Evolutionary conservation across 1,140 invertebrate genomes (phyloP).

Genomic region (Heliconius nattereri): DNA sequence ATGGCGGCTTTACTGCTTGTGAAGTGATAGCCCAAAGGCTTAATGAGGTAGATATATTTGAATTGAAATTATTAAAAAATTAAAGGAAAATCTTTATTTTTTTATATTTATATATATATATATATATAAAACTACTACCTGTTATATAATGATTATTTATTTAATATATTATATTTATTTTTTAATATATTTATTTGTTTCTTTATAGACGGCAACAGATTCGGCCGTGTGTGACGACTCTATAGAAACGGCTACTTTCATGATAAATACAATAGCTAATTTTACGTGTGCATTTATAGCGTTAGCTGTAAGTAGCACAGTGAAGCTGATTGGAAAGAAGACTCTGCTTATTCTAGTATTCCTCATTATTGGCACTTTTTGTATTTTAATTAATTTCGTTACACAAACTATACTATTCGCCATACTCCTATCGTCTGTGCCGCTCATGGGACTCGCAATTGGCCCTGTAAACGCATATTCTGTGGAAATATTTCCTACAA

Average conservation of each 20-base stretch:
- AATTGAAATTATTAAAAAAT: too few species aligned
- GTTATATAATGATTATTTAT: too few species aligned
- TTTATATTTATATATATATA: too few species aligned
- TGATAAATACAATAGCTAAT: conserved; percentile 63
- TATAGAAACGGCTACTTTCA: conserved; percentile 59
- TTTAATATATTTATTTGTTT: too few species aligned
- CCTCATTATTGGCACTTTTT: conserved; percentile 55
- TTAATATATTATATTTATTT: too few species aligned
- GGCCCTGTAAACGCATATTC: conserved; percentile 69
- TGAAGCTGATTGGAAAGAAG: conserved; percentile 70
- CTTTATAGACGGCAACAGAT: conserved; percentile 50
- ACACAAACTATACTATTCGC: conserved; percentile 64
- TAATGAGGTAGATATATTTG: conserved; percentile 53
- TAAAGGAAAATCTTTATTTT: too few species aligned
- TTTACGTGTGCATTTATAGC: conserved; percentile 55
- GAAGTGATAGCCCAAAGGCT: conserved; percentile 58
- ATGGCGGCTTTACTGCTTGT: conserved; percentile 58
- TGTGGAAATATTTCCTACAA: conserved; percentile 71
- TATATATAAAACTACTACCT: too few species aligned
- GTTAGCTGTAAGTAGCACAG: conserved; percentile 51
- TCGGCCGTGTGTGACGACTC: conserved; percentile 54
- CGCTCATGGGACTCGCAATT: conserved; percentile 56
- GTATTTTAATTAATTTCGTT: conserved; percentile 61
- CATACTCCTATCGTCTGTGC: conserved; percentile 60
- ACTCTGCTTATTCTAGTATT: conserved; percentile 53